Conservation (phyloP, 30 jellyfish, hydroid and myxozoan genomes). For the Hydra vulgaris region DNA sequence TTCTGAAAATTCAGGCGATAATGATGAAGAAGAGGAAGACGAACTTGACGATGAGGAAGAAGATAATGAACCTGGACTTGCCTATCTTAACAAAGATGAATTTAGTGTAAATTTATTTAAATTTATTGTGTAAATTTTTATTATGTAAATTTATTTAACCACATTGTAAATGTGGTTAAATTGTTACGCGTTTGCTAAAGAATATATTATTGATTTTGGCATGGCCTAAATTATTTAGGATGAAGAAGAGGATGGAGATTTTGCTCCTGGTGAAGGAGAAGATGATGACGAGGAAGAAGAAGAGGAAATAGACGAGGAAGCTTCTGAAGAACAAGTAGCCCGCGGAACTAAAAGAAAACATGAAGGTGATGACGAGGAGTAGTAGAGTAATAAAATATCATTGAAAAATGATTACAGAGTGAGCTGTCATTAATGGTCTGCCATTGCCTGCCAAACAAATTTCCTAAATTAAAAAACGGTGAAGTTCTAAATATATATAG, state of each 20-base stretch:
- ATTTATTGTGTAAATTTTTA: too few species aligned
- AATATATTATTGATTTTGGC: too few species aligned
- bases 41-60: conserved; percentile 49
- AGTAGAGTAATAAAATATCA: neutral
- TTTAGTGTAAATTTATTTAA: conserved; percentile 40
- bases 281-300: conserved; percentile 83
- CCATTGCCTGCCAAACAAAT: neutral
- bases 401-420: neutral
- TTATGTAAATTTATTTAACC: too few species aligned
- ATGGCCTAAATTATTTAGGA: too few species aligned
- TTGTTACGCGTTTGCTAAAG: too few species aligned
- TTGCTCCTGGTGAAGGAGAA: conserved; percentile 79
- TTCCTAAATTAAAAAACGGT: neutral
- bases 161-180: too few species aligned
- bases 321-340: conserved; percentile 16
- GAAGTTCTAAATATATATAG: neutral
- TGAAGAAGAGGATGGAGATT: conserved; percentile 94
- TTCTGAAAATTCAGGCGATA: conserved; percentile 51
- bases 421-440: neutral
- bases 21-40: conserved; percentile 60
- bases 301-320: neutral
- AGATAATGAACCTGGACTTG: conserved; percentile 74
- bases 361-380: conserved; percentile 69
- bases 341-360: conserved; percentile 75
- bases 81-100: conserved; percentile 64